Evolutionary conservation across 2,888 invertebrate species (phyloP).

Genomic region (Orchesella flavescens): DNA sequence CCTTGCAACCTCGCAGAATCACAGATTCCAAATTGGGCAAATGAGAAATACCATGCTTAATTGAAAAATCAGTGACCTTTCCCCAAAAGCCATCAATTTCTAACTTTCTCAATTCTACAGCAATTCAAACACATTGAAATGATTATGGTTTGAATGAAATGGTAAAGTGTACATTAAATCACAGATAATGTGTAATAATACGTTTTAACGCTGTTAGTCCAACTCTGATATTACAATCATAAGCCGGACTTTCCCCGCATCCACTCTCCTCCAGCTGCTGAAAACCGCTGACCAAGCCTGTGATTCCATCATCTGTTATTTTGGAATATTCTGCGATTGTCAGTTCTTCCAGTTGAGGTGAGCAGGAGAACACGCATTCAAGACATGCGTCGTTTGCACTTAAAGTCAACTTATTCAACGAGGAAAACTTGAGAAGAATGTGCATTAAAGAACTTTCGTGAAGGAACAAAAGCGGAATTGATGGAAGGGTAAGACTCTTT

Average conservation of each 20-base stretch:
- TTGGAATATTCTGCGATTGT: slow-evolving; percentile 48
- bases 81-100: slow-evolving; percentile 57
- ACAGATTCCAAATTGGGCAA: slow-evolving; percentile 34
- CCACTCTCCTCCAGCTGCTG: background rate
- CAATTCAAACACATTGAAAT: background rate
- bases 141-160: too few species aligned
- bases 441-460: slow-evolving; percentile 1
- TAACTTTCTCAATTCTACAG: slow-evolving; percentile 29
- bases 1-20: slow-evolving; percentile 48
- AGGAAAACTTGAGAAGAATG: slow-evolving; percentile 34
- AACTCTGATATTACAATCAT: slow-evolving; percentile 17
- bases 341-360: slow-evolving; percentile 36
- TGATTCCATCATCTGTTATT: slow-evolving; percentile 54
- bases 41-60: slow-evolving; percentile 45
- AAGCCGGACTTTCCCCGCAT: background rate
- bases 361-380: slow-evolving; percentile 13
- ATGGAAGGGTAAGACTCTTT: slow-evolving; percentile 30
- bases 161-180: too few species aligned
- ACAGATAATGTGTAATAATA: too few species aligned
- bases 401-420: slow-evolving; percentile 22
- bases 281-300: slow-evolving; percentile 26
- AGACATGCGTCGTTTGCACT: slow-evolving; percentile 42
- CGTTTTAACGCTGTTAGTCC: slow-evolving; percentile 31
- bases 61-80: slow-evolving; percentile 32
- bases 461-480: slow-evolving; percentile 43